Percentiles rank a stretch among this genome's conserved stretches.
Conservation (phyloP, 2,797 vertebrate genomes). For the Florisuga fusca region DNA sequence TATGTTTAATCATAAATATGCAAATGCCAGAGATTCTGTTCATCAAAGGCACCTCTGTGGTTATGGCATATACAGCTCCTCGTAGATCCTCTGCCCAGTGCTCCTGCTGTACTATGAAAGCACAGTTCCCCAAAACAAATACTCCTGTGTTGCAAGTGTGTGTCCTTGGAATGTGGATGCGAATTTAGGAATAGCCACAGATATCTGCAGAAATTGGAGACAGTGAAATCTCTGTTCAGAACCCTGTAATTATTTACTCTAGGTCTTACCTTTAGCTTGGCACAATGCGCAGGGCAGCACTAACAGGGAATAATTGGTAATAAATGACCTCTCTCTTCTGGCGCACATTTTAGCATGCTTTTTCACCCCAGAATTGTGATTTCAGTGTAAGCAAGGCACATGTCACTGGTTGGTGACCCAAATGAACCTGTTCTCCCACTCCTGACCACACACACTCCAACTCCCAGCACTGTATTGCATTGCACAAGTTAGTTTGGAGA, state of each 20-base stretch:
- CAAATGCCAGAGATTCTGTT: slow-evolving; percentile 25
- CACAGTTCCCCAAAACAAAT: slow-evolving; percentile 58
- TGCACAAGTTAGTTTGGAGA: slow-evolving; percentile 5
- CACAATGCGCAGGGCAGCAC: neutral
- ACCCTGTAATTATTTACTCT: slow-evolving; percentile 21
- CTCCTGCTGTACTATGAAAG: slow-evolving; percentile 41
- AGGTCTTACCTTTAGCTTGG: slow-evolving; percentile 54
- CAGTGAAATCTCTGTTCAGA: slow-evolving; percentile 46
- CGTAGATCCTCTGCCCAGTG: neutral
- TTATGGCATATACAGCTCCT: neutral
- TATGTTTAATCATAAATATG: slow-evolving; percentile 46
- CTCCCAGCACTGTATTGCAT: neutral
- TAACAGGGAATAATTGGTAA: slow-evolving; percentile 29
- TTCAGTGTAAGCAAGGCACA: slow-evolving; percentile 17
- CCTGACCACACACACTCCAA: slow-evolving; percentile 3
- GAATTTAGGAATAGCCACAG: slow-evolving; percentile 35
- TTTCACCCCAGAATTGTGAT: slow-evolving; percentile 33
- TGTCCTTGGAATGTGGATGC: slow-evolving; percentile 35
- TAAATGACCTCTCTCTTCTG: neutral
- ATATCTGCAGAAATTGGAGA: slow-evolving; percentile 53
- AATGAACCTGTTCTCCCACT: slow-evolving; percentile 22
- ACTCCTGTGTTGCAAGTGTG: slow-evolving; percentile 54
- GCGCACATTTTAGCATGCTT: slow-evolving; percentile 8
- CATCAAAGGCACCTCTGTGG: slow-evolving; percentile 63
- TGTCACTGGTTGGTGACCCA: neutral